phyloP scores from a whole-genome alignment of 2,797 vertebrate genomes.

The Cheirogaleus major region DNA sequence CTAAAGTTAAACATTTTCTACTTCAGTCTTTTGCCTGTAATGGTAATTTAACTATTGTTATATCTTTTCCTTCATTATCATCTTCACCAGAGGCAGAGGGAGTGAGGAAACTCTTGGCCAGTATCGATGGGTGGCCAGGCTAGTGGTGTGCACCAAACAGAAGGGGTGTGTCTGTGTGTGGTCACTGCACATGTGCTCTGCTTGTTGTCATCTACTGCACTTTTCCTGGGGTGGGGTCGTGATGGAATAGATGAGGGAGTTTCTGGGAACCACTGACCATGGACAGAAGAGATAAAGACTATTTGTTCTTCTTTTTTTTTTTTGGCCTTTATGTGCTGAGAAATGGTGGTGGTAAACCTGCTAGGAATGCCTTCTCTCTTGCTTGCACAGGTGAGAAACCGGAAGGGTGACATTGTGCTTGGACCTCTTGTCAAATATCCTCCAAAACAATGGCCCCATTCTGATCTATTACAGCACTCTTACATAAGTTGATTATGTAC shows the following conservation, averaged over 20 bases:
- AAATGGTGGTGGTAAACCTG: not conserved
- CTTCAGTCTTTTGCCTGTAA: not conserved
- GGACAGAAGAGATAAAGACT: not conserved
- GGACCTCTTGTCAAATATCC: not conserved
- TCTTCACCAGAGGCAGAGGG: not conserved
- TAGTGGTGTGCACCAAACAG: not conserved
- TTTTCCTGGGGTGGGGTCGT: not conserved
- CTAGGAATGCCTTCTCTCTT: constrained; percentile 12
- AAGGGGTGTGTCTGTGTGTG: not conserved
- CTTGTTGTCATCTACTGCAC: not conserved
- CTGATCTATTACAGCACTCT: not conserved
- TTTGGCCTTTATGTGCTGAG: not conserved
- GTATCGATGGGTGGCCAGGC: not conserved
- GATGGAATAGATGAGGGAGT: not conserved
- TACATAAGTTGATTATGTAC: not conserved
- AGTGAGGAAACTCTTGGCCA: not conserved
- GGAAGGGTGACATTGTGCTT: not conserved
- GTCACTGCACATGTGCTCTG: not conserved
- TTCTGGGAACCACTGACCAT: not conserved
- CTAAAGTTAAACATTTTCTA: not conserved
- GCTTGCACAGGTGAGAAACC: not conserved
- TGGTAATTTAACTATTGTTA: not conserved
- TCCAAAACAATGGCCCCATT: not conserved
- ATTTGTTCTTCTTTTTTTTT: not conserved
- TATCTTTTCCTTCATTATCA: not conserved